These are phyloP conservation scores for Manis crassicaudata DNA, from an alignment of 2,797 vertebrate species.

Conservation along the genomic window DNA sequence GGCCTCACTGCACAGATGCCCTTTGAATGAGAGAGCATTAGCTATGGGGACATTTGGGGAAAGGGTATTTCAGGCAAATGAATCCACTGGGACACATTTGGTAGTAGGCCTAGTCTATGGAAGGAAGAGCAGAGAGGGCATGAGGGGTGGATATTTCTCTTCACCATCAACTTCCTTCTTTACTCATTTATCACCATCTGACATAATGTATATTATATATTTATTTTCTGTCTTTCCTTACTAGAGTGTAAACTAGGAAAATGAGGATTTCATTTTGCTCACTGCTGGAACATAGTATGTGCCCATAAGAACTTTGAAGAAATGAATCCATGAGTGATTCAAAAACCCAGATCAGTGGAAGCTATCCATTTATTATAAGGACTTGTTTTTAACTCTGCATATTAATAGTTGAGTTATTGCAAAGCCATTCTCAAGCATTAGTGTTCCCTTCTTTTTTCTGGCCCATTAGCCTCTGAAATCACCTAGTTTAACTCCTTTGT, in stretches of 20 bases:
- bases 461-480: background rate
- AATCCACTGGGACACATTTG: background rate
- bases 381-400: background rate
- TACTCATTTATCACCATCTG: background rate
- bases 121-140: background rate
- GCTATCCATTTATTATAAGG: background rate
- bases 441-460: background rate
- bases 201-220: background rate
- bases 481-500: background rate
- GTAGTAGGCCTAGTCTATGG: background rate
- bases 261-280: background rate
- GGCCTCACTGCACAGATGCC: background rate
- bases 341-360: background rate
- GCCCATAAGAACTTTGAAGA: background rate
- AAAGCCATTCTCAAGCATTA: background rate
- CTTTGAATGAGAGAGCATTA: background rate
- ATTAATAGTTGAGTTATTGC: background rate
- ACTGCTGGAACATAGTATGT: background rate
- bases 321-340: background rate
- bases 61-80: background rate
- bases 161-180: background rate
- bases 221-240: background rate
- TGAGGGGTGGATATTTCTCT: too few species aligned
- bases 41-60: background rate
- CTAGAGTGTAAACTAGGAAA: background rate